Percentiles rank a stretch among this genome's conserved stretches.
These are phyloP conservation scores for Oreochromis aureus DNA, from an alignment of 2,113 vertebrate genomes.

Conservation along the genomic window DNA sequence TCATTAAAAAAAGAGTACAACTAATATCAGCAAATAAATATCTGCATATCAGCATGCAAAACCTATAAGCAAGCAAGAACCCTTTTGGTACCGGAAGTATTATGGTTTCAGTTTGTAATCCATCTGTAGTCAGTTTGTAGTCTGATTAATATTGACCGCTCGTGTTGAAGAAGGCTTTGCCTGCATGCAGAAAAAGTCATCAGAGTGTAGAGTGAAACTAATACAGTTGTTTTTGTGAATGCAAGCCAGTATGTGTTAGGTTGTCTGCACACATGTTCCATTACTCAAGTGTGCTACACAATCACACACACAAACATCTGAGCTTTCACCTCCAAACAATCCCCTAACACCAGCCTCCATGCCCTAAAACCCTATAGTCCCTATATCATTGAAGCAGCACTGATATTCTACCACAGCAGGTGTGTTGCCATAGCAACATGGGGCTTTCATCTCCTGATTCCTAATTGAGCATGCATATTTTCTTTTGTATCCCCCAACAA, in stretches of 20 bases:
- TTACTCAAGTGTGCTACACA: neutral
- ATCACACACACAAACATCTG: neutral
- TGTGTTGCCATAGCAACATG: constrained; percentile 67
- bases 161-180: neutral
- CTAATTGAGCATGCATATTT: constrained; percentile 64
- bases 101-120: neutral
- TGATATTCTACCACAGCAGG: constrained; percentile 45
- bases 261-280: neutral
- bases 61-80: neutral
- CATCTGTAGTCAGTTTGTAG: neutral
- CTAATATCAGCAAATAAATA: neutral
- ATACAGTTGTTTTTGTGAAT: neutral
- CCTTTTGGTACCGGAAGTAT: neutral
- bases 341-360: neutral
- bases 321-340: neutral
- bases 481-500: neutral
- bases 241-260: neutral
- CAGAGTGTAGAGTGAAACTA: neutral
- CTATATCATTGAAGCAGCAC: constrained; percentile 39
- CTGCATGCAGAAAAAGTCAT: neutral
- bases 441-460: constrained; percentile 50
- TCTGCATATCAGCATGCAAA: neutral
- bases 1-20: neutral
- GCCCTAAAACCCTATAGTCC: constrained; percentile 23
- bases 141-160: neutral